Evolutionary conservation across 2,888 invertebrate species (phyloP), one percentile per base, ranked within the genome.

Genomic region (Aphelenchoides bicaudatus): DNA sequence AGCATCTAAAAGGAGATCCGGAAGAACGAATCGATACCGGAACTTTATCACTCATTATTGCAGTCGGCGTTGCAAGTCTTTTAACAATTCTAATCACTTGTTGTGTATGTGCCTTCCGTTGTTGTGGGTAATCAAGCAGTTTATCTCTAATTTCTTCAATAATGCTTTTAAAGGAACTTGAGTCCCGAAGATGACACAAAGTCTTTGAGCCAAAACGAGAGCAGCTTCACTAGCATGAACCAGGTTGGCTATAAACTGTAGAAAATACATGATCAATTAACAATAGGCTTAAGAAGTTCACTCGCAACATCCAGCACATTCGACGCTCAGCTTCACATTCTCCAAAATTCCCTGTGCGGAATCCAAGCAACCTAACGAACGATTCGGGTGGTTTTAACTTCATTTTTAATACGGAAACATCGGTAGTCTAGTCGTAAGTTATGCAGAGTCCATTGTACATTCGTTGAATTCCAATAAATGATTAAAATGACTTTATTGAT

Each of bases 111-210:
- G 10, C 51, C 13, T 19, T 29, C 30, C 8, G 21, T 6, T 16
- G 21, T 1, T 54, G 37, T n/a, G n/a, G n/a, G n/a, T n/a, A n/a
- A 34, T 13, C 34, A 34, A 13, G 34, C 13, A 34, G 16, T 13
- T 34, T 13, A 13, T 34, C 75, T 75, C 56, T 78, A 75, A 56
- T 75, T 78, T 10, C 78, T 75, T 56, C 75, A 75, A 30, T 78
- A 78, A 64, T 71, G 78, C 4, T 78, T 76, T 55, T 78, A 74
- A 53, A 77, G 78, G 28, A 78, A 77, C 57, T 59, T 76, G 57
- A 65, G 37, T 6, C 59, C 62, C 16, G 54, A 58, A 29, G 67
- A 67, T n/a, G 71, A 71, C 25, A 50, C 23, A 19, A 71, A 71
- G 43, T 70, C 69, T 27, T 59, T 59, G 19, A 71, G 56, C 31